Conservation (phyloP, 2,113 vertebrate genomes). For the Syngnathus scovelli region DNA sequence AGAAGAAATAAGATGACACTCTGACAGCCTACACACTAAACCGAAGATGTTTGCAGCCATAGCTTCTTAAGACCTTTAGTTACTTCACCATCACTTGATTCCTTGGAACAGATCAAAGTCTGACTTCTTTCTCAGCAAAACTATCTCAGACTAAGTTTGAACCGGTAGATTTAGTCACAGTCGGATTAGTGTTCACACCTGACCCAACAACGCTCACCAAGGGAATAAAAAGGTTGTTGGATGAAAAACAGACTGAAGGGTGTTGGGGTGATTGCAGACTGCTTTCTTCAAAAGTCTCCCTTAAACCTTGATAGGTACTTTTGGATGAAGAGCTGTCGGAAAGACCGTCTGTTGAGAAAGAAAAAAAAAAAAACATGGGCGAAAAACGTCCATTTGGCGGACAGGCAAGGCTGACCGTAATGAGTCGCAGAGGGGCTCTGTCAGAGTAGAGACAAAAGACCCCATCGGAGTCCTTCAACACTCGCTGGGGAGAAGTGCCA, state of each 20-base stretch:
- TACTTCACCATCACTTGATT: not conserved
- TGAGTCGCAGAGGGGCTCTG: slow-evolving; percentile 47
- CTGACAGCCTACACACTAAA: too few relatives aligned
- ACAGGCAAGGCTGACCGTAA: slow-evolving; percentile 44
- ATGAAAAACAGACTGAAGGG: not conserved
- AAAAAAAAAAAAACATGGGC: slow-evolving; percentile 36
- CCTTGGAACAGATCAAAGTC: not conserved
- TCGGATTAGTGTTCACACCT: not conserved
- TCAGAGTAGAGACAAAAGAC: slow-evolving; percentile 56
- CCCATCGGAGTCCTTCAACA: slow-evolving; percentile 43
- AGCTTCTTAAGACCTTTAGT: too few relatives aligned
- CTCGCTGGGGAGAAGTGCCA: slow-evolving; percentile 43
- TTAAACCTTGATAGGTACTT: slow-evolving; percentile 16
- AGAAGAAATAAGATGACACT: too few relatives aligned
- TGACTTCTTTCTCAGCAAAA: not conserved
- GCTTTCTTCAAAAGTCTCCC: slow-evolving; percentile 15
- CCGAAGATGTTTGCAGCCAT: too few relatives aligned
- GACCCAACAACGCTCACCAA: not conserved
- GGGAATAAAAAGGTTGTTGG: not conserved
- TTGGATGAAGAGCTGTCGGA: slow-evolving; percentile 19
- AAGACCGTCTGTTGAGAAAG: slow-evolving; percentile 16
- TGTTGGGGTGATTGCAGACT: not conserved
- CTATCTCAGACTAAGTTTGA: not conserved
- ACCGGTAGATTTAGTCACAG: not conserved
- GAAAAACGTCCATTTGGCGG: slow-evolving; percentile 19